Conservation (phyloP, 2,888 invertebrate genomes). For the Lycaena phlaeas region DNA sequence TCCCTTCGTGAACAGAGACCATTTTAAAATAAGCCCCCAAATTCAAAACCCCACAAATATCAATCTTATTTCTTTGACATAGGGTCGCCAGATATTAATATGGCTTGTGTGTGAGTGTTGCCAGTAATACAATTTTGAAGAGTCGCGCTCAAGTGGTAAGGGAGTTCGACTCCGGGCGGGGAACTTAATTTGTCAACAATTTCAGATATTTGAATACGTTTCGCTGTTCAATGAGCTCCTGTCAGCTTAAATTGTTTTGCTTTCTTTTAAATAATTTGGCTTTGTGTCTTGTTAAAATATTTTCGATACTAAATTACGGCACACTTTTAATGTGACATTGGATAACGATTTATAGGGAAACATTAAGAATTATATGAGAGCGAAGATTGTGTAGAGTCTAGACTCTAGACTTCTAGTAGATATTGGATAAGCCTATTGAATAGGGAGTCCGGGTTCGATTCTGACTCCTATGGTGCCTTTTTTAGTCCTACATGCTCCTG, state of each 20-base stretch:
- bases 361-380: background rate
- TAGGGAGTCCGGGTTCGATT: no score
- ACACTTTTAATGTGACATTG: constrained; percentile 1
- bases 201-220: constrained; percentile 73
- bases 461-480: no score
- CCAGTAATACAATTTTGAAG: constrained; percentile 50
- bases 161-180: constrained; percentile 58
- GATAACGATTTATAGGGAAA: background rate
- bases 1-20: constrained; percentile 53
- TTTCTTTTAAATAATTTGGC: constrained; percentile 47
- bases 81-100: constrained; percentile 16
- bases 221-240: constrained; percentile 68
- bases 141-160: constrained; percentile 65
- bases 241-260: constrained; percentile 67
- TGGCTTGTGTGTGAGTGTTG: constrained; percentile 10
- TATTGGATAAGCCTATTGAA: no score
- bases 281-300: constrained; percentile 22
- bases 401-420: no score
- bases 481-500: no score
- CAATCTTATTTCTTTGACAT: constrained; percentile 22
- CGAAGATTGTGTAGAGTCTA: no score
- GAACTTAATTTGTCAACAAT: constrained; percentile 74
- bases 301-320: constrained; percentile 16
- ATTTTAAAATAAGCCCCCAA: constrained; percentile 23
- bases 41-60: constrained; percentile 20